These are phyloP conservation scores for Pteruthius melanotis DNA, from an alignment of 2,113 vertebrate genomes.

Conservation along the genomic window DNA sequence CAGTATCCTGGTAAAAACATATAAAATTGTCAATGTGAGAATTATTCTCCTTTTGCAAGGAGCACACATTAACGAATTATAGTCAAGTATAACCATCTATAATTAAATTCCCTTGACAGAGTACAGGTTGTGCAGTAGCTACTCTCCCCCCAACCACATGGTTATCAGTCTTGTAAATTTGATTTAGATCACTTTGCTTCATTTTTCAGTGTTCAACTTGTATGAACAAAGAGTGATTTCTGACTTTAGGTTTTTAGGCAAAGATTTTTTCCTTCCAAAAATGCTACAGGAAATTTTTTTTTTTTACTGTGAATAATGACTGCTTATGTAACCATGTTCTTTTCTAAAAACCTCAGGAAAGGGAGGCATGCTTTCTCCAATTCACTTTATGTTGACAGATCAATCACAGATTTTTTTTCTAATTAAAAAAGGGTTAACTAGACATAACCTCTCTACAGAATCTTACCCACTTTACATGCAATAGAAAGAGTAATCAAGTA, in stretches of 20 bases:
- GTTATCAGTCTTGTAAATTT: conserved; percentile 46
- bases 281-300: neutral
- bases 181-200: conserved; percentile 37
- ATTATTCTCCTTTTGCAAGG: conserved; percentile 41
- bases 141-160: neutral
- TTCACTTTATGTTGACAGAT: neutral
- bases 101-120: conserved; percentile 69
- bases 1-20: conserved; percentile 59
- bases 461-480: neutral
- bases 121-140: conserved; percentile 51
- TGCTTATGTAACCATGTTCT: neutral
- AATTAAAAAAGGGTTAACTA: neutral
- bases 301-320: neutral
- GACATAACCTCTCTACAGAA: neutral
- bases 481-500: neutral
- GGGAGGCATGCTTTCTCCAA: neutral
- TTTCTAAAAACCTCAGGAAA: neutral
- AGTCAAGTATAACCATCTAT: conserved; percentile 64
- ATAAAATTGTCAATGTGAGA: conserved; percentile 54
- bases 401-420: neutral
- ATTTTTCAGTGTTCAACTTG: conserved; percentile 32
- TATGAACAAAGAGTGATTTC: conserved; percentile 20
- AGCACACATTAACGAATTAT: conserved; percentile 67
- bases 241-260: neutral
- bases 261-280: neutral